A percentile compares a stretch with the other conserved stretches of the same genome.
These are phyloP conservation scores for Morone chrysops DNA, from an alignment of 2,113 vertebrate genomes.

Conservation along the genomic window DNA sequence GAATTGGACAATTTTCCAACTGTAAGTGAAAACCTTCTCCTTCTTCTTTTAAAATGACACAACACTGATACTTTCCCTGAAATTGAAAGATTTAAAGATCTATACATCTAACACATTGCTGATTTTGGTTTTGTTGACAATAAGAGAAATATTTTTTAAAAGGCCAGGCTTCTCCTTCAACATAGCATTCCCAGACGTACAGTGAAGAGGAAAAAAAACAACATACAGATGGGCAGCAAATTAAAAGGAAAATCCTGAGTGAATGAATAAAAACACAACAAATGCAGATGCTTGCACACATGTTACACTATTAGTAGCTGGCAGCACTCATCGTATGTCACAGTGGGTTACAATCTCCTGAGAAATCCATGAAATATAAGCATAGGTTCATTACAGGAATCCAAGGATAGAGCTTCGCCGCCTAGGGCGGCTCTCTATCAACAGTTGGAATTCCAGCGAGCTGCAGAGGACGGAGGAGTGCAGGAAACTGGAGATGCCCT, in stretches of 20 bases:
- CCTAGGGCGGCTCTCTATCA: slow-evolving; percentile 56
- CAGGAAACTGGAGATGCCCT: slow-evolving; percentile 67
- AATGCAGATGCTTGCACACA: background rate
- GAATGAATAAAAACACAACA: background rate
- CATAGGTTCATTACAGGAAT: slow-evolving; percentile 10
- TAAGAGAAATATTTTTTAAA: background rate
- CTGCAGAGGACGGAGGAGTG: slow-evolving; percentile 32
- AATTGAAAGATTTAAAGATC: background rate
- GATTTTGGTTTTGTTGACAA: background rate
- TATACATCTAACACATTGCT: background rate
- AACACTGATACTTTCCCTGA: background rate
- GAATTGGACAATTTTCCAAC: too few relatives aligned
- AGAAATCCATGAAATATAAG: slow-evolving; percentile 34
- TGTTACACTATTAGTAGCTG: background rate
- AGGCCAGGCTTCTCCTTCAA: background rate
- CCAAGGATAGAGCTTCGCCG: slow-evolving; percentile 21
- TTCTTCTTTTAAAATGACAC: too few relatives aligned
- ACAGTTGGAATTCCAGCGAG: slow-evolving; percentile 54
- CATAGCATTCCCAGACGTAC: background rate
- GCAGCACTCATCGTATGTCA: slow-evolving; percentile 5
- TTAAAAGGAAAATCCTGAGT: background rate
- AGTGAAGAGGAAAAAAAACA: background rate
- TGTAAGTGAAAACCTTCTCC: too few relatives aligned
- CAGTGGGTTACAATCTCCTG: slow-evolving; percentile 8
- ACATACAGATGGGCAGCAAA: background rate